A percentile compares a stretch with the other conserved stretches of the same genome.
Conservation (phyloP, 2,797 vertebrate species). For the Neopelma chrysocephalum region DNA sequence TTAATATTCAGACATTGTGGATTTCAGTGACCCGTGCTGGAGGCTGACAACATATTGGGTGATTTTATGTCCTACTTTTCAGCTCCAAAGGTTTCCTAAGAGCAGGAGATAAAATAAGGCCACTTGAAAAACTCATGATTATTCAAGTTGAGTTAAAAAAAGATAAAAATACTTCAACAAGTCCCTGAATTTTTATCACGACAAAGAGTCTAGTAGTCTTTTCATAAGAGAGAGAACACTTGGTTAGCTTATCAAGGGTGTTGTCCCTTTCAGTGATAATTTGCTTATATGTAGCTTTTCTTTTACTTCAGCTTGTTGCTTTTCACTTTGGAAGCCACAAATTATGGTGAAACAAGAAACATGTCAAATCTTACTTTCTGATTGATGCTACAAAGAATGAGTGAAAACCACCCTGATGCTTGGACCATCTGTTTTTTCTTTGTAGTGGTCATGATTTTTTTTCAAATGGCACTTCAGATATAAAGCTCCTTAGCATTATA, state of each 20-base stretch:
- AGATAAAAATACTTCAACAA: background rate
- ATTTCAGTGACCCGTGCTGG: background rate
- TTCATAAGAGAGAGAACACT: background rate
- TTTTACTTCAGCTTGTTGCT: background rate
- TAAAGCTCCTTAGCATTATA: fast-evolving
- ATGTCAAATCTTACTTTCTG: background rate
- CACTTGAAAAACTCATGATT: background rate
- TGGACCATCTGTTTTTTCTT: background rate
- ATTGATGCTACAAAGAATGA: background rate
- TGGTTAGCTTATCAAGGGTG: background rate
- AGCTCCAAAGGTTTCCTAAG: background rate
- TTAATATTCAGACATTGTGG: background rate
- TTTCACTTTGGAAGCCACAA: background rate
- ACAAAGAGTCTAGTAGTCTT: background rate
- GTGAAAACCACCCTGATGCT: background rate
- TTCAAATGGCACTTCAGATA: fast-evolving
- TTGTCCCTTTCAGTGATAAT: background rate
- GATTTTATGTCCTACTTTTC: background rate
- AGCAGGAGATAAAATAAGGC: background rate
- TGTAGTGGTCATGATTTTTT: background rate
- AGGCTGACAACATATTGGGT: background rate
- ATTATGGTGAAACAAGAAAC: background rate
- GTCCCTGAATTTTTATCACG: background rate
- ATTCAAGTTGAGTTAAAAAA: background rate
- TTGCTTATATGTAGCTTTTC: background rate